phyloP scores from a whole-genome alignment of 2,797 vertebrate species.

The Phrynocephalus vlangalii region DNA sequence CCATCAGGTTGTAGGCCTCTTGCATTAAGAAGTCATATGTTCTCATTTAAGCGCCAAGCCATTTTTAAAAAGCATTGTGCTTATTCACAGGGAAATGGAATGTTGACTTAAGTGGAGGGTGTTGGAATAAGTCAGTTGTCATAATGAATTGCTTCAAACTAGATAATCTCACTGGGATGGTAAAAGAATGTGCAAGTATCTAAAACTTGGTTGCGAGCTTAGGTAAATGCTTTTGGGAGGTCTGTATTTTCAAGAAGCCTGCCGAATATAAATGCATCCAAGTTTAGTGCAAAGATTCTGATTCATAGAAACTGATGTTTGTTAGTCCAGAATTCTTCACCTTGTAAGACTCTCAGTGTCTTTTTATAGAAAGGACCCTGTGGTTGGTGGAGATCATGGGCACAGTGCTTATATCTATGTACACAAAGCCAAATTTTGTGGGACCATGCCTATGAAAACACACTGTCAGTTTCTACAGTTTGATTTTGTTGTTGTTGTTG shows the following conservation, averaged over 20 bases:
- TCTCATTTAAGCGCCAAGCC: constrained; percentile 56
- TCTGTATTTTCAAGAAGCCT: constrained; percentile 1
- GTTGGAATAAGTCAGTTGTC: constrained; percentile 55
- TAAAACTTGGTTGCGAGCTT: constrained; percentile 15
- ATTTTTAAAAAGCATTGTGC: constrained; percentile 53
- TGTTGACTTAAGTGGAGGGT: constrained; percentile 48
- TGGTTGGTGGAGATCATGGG: no score
- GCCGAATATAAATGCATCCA: constrained; percentile 9
- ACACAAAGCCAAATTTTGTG: not conserved
- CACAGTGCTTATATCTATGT: not conserved
- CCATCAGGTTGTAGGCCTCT: constrained; percentile 49
- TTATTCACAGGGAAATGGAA: constrained; percentile 57
- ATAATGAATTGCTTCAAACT: constrained; percentile 55
- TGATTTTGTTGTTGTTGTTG: not conserved
- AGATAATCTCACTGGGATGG: constrained; percentile 43
- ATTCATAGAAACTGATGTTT: not conserved
- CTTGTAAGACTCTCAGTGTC: not conserved
- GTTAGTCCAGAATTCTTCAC: not conserved
- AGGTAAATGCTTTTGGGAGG: fast-evolving
- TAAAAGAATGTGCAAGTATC: not conserved
- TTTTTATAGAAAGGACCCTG: not conserved
- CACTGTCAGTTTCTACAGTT: not conserved
- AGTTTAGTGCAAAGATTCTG: constrained; percentile 27
- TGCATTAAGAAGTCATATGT: constrained; percentile 69
- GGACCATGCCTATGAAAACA: not conserved